Percentiles rank a stretch among this genome's conserved stretches.
phyloP scores from a whole-genome alignment of 2,113 vertebrate species.

The Lycaon pictus region DNA sequence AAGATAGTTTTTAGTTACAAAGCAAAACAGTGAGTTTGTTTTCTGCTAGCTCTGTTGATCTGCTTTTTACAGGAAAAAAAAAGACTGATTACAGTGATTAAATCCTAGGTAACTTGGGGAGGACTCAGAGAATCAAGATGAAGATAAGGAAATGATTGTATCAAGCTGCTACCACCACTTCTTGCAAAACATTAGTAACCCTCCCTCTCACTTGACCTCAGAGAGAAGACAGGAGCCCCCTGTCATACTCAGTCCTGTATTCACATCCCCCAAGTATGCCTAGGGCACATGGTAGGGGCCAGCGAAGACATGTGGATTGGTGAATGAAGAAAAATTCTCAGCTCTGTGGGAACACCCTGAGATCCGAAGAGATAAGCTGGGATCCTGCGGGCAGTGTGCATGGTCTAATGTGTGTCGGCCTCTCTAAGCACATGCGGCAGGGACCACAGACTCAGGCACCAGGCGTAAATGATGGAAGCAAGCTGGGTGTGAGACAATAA shows the following conservation, averaged over 20 bases:
- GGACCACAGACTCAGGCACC: background rate
- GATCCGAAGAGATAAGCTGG: background rate
- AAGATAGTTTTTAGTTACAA: background rate
- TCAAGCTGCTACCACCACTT: background rate
- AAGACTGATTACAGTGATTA: conserved; percentile 25
- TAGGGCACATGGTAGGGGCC: background rate
- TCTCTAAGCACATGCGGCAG: rapidly evolving
- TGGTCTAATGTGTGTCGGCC: rapidly evolving
- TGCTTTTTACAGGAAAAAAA: conserved; percentile 62
- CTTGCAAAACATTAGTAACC: background rate
- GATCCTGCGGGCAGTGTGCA: background rate
- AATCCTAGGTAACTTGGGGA: conserved; percentile 30
- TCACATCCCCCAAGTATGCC: background rate
- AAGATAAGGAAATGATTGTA: conserved; percentile 52
- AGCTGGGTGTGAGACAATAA: background rate
- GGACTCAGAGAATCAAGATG: background rate
- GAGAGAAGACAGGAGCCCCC: background rate
- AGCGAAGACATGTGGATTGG: rapidly evolving
- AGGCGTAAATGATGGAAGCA: rapidly evolving
- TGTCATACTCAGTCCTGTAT: no score
- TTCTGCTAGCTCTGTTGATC: background rate
- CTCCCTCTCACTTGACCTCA: background rate
- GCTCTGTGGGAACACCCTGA: background rate
- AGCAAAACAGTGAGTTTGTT: background rate
- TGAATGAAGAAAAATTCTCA: no score